Percentiles rank a stretch among this genome's conserved stretches.
phyloP scores from a whole-genome alignment of 2,888 invertebrate species.

The Andrena hattorfiana region DNA sequence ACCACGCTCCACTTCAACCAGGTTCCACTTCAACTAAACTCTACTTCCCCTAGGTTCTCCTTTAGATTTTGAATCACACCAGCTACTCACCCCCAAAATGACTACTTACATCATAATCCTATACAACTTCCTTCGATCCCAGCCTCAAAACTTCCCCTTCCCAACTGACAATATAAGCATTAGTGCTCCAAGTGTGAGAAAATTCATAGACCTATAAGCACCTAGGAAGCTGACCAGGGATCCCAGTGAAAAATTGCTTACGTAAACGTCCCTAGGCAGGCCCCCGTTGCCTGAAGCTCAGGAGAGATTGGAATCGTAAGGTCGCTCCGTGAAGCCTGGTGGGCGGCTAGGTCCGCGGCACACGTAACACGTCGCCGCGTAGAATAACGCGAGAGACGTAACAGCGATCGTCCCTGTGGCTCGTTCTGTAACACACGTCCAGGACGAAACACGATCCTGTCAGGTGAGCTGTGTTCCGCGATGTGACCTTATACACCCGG shows the following conservation, averaged over 20 bases:
- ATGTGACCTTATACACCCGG: constrained; percentile 60
- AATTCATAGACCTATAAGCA: background rate
- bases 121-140: too few relatives aligned
- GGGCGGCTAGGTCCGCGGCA: constrained; percentile 36
- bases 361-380: constrained; percentile 48
- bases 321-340: constrained; percentile 38
- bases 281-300: constrained; percentile 13
- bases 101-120: too few relatives aligned
- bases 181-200: background rate
- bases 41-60: too few relatives aligned
- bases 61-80: too few relatives aligned
- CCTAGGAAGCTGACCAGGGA: background rate
- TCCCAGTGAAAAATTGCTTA: constrained; percentile 15
- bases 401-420: constrained; percentile 34
- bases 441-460: constrained; percentile 63
- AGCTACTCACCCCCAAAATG: too few relatives aligned
- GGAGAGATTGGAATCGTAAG: constrained; percentile 59
- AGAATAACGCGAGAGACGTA: constrained; percentile 50
- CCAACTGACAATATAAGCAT: background rate
- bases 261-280: constrained; percentile 8
- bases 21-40: too few relatives aligned
- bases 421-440: constrained; percentile 44
- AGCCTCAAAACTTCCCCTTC: too few relatives aligned
- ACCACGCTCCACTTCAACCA: too few relatives aligned
- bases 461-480: constrained; percentile 48